Percentiles rank a stretch among this genome's conserved stretches.
phyloP scores from a whole-genome alignment of 2,888 invertebrate genomes.

The Scelioninae gen. 2 region DNA sequence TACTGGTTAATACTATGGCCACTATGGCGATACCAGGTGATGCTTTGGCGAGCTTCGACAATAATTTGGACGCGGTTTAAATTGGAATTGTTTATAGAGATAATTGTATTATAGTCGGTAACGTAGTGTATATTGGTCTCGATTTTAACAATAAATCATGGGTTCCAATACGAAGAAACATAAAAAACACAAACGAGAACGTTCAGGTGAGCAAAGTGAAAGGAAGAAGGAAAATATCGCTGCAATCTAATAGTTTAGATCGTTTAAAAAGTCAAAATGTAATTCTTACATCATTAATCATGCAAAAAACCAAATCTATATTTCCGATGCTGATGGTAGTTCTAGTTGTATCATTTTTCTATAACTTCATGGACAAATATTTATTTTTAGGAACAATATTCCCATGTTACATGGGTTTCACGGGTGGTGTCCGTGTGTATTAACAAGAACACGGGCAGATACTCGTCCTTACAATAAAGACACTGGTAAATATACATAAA shows the following conservation, averaged over 20 bases:
- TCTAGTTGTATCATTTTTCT: constrained; percentile 18
- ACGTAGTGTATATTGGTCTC: constrained; percentile 17
- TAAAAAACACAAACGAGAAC: constrained; percentile 74
- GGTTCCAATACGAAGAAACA: constrained; percentile 73
- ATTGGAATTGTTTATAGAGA: constrained; percentile 17
- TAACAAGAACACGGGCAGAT: constrained; percentile 54
- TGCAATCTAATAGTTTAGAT: constrained; percentile 27
- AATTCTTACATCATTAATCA: constrained; percentile 18
- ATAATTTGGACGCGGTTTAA: not conserved
- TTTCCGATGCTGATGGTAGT: constrained; percentile 19
- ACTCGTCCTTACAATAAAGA: constrained; percentile 54
- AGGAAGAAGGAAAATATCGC: constrained; percentile 45
- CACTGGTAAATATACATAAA: constrained; percentile 55
- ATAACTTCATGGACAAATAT: constrained; percentile 48
- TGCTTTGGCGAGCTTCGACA: not conserved
- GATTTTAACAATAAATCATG: constrained; percentile 66
- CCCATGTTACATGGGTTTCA: constrained; percentile 53
- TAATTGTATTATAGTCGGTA: constrained; percentile 3
- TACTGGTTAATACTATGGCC: constrained; percentile 1
- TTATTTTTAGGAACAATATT: constrained; percentile 49
- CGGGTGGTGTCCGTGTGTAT: constrained; percentile 53
- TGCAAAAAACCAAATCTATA: constrained; percentile 9
- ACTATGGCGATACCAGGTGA: too few relatives aligned
- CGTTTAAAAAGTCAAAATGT: constrained; percentile 22
- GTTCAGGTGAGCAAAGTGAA: constrained; percentile 71